phyloP scores from a whole-genome alignment of 2,797 vertebrate species.

The Pyrrhura leucotis region DNA sequence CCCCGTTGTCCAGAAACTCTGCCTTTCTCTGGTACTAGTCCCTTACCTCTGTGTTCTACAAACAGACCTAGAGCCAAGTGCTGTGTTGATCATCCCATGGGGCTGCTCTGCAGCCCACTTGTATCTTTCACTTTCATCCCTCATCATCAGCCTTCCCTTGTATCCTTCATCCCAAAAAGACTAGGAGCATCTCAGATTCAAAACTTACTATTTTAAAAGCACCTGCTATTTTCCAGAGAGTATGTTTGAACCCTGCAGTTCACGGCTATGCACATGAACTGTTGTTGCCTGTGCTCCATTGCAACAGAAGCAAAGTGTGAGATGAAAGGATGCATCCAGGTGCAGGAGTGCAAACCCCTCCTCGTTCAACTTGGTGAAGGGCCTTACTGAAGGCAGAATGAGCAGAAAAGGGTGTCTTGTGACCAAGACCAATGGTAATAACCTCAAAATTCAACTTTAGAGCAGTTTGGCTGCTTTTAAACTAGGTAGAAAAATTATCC shows the following conservation, averaged over 20 bases:
- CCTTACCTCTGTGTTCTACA: background rate
- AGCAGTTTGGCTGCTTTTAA: constrained; percentile 8
- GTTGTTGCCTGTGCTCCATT: background rate
- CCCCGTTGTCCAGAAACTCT: background rate
- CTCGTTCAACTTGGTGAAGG: background rate
- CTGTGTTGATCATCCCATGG: background rate
- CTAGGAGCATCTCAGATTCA: background rate
- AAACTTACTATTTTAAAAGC: background rate
- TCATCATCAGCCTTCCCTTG: background rate
- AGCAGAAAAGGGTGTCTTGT: constrained; percentile 29
- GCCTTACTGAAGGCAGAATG: constrained; percentile 6
- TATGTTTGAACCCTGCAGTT: background rate
- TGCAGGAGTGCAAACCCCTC: background rate
- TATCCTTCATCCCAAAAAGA: background rate
- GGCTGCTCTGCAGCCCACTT: background rate
- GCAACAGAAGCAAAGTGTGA: background rate
- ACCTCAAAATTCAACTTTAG: background rate
- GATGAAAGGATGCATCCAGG: background rate
- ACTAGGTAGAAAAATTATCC: background rate
- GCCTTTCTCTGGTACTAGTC: background rate
- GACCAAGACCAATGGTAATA: background rate
- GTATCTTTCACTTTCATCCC: background rate
- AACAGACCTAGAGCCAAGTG: background rate
- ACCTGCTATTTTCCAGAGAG: background rate
- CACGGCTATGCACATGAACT: background rate